Conservation (phyloP, 2,888 invertebrate species). For the Nomada lathburiana region DNA sequence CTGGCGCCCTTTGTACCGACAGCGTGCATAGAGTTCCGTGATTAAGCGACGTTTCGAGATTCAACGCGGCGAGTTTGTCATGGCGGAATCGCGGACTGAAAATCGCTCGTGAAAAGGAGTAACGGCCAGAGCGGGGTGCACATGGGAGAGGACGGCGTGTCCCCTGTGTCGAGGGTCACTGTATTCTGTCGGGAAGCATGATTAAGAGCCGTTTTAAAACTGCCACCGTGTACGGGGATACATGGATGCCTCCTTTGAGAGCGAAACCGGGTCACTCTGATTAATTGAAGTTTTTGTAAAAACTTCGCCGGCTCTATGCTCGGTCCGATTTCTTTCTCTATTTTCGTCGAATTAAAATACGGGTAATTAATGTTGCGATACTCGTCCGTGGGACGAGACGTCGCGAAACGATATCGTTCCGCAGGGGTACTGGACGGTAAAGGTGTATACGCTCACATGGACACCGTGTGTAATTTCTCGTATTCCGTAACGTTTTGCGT, state of each 20-base stretch:
- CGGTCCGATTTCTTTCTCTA: slow-evolving; percentile 22
- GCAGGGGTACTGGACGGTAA: neutral
- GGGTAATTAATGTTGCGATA: slow-evolving; percentile 51
- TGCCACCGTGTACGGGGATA: slow-evolving; percentile 50
- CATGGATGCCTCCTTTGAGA: slow-evolving; percentile 56
- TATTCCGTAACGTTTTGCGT: slow-evolving; percentile 19
- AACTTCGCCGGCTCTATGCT: slow-evolving; percentile 14
- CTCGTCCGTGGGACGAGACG: slow-evolving; percentile 5
- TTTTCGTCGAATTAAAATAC: slow-evolving; percentile 44
- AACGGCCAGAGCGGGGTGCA: neutral
- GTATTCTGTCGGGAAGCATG: slow-evolving; percentile 56
- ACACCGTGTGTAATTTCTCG: neutral
- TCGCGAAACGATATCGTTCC: neutral
- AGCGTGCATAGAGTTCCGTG: slow-evolving; percentile 41
- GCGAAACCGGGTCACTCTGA: slow-evolving; percentile 64
- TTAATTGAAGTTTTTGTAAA: slow-evolving; percentile 65
- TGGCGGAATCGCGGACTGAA: slow-evolving; percentile 51
- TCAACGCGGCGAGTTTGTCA: slow-evolving; percentile 51
- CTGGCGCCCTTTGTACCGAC: neutral
- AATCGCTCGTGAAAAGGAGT: slow-evolving; percentile 28
- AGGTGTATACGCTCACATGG: neutral
- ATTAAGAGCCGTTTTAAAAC: slow-evolving; percentile 67
- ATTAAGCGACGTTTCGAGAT: slow-evolving; percentile 62
- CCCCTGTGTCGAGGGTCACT: slow-evolving; percentile 54
- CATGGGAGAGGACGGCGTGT: slow-evolving; percentile 9